Evolutionary conservation across 1,140 invertebrate genomes (phyloP), one percentile per base, ranked within the genome.

Genomic region (Drosophila baimaii): DNA sequence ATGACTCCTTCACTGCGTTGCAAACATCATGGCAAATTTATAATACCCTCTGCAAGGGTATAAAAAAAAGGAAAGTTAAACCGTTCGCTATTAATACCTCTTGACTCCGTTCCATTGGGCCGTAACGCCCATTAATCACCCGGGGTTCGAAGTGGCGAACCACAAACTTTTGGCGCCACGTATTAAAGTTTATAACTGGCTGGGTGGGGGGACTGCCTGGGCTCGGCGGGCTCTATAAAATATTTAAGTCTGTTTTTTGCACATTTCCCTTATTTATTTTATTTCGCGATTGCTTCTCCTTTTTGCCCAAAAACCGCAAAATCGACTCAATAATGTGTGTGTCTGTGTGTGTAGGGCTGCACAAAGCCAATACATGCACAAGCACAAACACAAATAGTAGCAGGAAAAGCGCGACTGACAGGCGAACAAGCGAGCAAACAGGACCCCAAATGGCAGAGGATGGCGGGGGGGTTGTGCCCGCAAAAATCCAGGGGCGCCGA

Each of bases 241-340:
- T 77, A 78, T 82, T 82, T 54, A 82, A 74, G 58, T 52, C 62
- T 19, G 33, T 44, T 78, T 62, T 81, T 51, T 51, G 29, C 37
- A 49, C 52, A 57, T 52, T 35, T 64, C 31, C 43, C 41, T 17
- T 52, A 68, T 59, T 72, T 61, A 83, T 79, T 79, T 57, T 59
- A 49, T 66, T 47, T 43, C 70, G 27, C 68, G 39, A 29, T 29
- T 70, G 77, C 59, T 63, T 57, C 77, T 85, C 23, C 51, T 37
- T 84, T 84, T 71, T 75, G 65, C 43, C 65, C 69, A 68, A 85
- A 85, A 85, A 85, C 82, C 82, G 81, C 81, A 85, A 85, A 85
- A 85, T 81, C 78, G 82, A 81, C 70, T 85, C 78, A 75, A 81
- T 81, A 81, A 85, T 85, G 73, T 74, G 77, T 19, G 13, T 17